Percentiles rank a stretch among this genome's conserved stretches.
These are phyloP conservation scores for Andrena hattorfiana DNA, from an alignment of 2,888 invertebrate genomes.

Conservation along the genomic window DNA sequence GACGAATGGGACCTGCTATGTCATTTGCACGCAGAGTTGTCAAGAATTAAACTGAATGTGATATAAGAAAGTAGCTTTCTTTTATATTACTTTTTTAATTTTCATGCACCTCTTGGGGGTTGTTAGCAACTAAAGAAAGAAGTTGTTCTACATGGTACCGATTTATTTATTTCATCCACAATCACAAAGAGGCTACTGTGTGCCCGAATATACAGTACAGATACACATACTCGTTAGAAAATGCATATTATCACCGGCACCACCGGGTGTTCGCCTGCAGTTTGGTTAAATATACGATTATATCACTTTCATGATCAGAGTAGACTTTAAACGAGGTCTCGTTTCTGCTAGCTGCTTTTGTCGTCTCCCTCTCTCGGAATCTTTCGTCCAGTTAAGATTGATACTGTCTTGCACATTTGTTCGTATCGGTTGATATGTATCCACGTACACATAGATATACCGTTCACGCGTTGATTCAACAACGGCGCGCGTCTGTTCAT, in stretches of 20 bases:
- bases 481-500: background rate
- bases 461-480: constrained; percentile 13
- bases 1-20: too few relatives aligned
- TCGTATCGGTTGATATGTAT: constrained; percentile 44
- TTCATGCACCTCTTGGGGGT: too few relatives aligned
- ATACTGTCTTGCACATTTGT: constrained; percentile 5
- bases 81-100: too few relatives aligned
- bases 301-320: constrained; percentile 71
- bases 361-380: background rate
- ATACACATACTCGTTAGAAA: constrained; percentile 79
- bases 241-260: constrained; percentile 66
- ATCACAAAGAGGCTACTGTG: constrained; percentile 73
- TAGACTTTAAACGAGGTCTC: constrained; percentile 70
- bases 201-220: constrained; percentile 73
- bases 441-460: constrained; percentile 23
- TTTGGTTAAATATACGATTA: constrained; percentile 58
- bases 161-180: constrained; percentile 74
- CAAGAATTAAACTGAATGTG: too few relatives aligned
- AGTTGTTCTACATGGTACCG: constrained; percentile 44
- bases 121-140: background rate
- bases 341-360: constrained; percentile 1
- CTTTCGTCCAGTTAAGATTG: background rate
- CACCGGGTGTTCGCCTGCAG: constrained; percentile 46
- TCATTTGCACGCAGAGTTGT: too few relatives aligned
- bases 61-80: too few relatives aligned